Evolutionary conservation across 2,113 vertebrate genomes (phyloP), one percentile per base, ranked within the genome.

Genomic region (Cyprinodon tularosa): DNA sequence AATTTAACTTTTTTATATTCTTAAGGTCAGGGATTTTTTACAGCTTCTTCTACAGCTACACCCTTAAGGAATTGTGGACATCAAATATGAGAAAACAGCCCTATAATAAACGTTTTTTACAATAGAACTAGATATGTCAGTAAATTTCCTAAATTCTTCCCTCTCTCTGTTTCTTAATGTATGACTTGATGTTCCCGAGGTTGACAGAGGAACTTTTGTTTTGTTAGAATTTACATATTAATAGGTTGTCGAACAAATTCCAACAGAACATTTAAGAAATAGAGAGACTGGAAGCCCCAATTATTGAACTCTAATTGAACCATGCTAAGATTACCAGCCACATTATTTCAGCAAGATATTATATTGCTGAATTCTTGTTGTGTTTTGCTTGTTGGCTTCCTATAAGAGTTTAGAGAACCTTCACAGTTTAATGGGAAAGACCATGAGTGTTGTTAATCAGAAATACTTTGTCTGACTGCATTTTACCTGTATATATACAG

Each of bases 391-490:
- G 11, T 38, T 45, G 62, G 7, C 64, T 74, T 76, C 11, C n/a
- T 44, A 61, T 42, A 68, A 22, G 29, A 40, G 61, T 68, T 68
- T 63, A 75, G 42, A 77, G 63, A 59, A 29, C 45, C n/a, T 62
- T 47, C 14, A 44, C 70, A 65, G 48, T 61, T 72, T 57, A 62
- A 48, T 45, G 36, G 48, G 59, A 36, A 59, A 6, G 59, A 10
- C 68, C 62, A 12, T 42, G 48, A 62, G 74, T 42, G 17, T 71
- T 15, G 76, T 63, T 37, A 29, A 22, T 62, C 59, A 61, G 15
- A 15, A 37, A 62, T 71, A 64, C 67, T 72, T 75, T 66, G 66
- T 70, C 63, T 11, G 36, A 70, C 57, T 59, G 74, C 50, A 67
- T 68, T 71, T 47, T 12, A 48, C 62, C 77, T 74, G 66, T 37